Evolutionary conservation across 2,888 invertebrate species (phyloP).

Genomic region (Apantesis nais): DNA sequence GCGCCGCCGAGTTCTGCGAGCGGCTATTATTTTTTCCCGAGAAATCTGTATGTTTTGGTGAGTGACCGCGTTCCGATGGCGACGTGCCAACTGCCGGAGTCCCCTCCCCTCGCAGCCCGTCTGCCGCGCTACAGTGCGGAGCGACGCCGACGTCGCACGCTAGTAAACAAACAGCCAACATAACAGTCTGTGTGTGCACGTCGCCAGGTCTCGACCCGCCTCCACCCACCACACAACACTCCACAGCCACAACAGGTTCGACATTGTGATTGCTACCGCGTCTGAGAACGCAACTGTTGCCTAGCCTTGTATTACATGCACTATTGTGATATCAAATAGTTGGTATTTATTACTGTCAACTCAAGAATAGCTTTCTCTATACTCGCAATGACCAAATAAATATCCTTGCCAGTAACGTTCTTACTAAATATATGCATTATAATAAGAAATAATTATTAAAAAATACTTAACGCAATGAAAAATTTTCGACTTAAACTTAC

Average conservation of each 20-base stretch:
- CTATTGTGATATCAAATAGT: neutral
- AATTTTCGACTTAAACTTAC: too few species aligned
- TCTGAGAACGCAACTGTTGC: neutral
- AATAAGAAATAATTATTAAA: neutral
- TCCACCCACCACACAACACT: neutral
- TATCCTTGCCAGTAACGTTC: too few species aligned
- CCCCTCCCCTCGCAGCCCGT: slow-evolving; percentile 22
- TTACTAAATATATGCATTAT: neutral
- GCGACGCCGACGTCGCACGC: slow-evolving; percentile 22
- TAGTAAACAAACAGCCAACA: slow-evolving; percentile 40
- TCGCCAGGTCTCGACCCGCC: neutral
- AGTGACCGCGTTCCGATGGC: slow-evolving; percentile 73
- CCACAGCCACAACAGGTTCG: neutral
- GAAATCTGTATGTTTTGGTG: slow-evolving; percentile 75
- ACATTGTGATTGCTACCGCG: neutral
- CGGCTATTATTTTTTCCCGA: slow-evolving; percentile 67
- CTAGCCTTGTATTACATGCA: neutral
- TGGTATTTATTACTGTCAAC: neutral
- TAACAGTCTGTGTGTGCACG: neutral
- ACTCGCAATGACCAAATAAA: too few species aligned
- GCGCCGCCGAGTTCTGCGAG: slow-evolving; percentile 87
- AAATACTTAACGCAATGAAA: neutral
- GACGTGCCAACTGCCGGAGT: slow-evolving; percentile 68
- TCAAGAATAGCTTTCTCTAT: neutral
- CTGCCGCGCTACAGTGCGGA: slow-evolving; percentile 25